phyloP scores from a whole-genome alignment of 2,888 invertebrate species.

The Drosophila emarginata region DNA sequence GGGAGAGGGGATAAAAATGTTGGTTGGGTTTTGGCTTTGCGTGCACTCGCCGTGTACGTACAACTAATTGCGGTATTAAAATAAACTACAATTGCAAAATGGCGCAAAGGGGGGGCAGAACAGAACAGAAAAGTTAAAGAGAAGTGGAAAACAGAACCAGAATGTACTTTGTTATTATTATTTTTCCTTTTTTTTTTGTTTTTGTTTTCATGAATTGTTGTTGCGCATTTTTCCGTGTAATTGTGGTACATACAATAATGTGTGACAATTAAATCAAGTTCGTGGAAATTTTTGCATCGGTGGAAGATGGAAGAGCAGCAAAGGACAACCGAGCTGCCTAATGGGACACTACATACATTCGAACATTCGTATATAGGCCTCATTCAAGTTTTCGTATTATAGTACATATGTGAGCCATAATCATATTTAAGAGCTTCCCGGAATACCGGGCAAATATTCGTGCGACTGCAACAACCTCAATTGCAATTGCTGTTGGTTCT shows the following conservation, averaged over 20 bases:
- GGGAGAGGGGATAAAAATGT: neutral
- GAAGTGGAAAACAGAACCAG: neutral
- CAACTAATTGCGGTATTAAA: constrained; percentile 75
- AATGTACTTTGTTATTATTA: constrained; percentile 27
- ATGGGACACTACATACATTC: too few species aligned
- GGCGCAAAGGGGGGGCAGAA: constrained; percentile 52
- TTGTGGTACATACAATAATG: constrained; percentile 58
- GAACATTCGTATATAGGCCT: neutral
- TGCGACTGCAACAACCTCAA: constrained; percentile 75
- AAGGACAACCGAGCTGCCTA: neutral
- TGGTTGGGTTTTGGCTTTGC: constrained; percentile 37
- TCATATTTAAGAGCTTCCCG: constrained; percentile 73
- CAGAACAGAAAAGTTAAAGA: neutral
- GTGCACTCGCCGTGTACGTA: constrained; percentile 46
- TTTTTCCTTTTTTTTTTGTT: constrained; percentile 16
- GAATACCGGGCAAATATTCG: constrained; percentile 57
- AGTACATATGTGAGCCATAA: constrained; percentile 53
- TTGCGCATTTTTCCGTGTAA: constrained; percentile 70
- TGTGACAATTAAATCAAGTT: constrained; percentile 75
- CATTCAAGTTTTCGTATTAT: neutral
- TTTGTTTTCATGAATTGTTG: constrained; percentile 49
- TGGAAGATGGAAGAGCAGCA: constrained; percentile 31
- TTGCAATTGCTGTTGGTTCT: constrained; percentile 68
- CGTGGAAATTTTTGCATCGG: constrained; percentile 45
- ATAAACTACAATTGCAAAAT: constrained; percentile 75